A percentile compares a stretch with the other conserved stretches of the same genome.
Evolutionary conservation across 1,140 invertebrate species (phyloP).

Genomic region (Bombus polaris): DNA sequence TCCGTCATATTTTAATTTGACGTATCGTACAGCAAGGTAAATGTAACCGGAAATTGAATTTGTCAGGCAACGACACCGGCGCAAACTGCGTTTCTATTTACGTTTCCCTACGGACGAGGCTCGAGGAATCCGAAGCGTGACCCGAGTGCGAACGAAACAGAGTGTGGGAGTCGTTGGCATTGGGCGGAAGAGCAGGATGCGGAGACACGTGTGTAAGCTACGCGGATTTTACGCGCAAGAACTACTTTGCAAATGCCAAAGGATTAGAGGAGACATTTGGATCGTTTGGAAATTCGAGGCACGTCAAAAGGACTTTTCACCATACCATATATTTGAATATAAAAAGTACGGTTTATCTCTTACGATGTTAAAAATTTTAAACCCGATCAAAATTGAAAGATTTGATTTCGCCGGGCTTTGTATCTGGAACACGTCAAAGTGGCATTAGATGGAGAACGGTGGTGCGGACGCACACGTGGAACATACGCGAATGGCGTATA

Average conservation of each 20-base stretch:
- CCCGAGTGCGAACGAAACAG: slow-evolving; percentile 28
- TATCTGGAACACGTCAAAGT: background rate
- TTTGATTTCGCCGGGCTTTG: background rate
- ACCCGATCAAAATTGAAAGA: background rate
- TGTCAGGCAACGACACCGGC: too few species aligned
- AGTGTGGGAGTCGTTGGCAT: slow-evolving; percentile 50
- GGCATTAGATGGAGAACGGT: background rate
- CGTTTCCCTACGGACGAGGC: background rate
- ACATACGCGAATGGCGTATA: too few species aligned
- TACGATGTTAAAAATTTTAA: background rate
- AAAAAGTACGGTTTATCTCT: background rate
- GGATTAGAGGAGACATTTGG: background rate
- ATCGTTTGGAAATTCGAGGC: background rate
- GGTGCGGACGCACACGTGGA: background rate
- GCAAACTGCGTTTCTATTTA: background rate
- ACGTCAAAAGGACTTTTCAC: background rate
- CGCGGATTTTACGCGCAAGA: slow-evolving; percentile 24
- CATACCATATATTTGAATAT: background rate
- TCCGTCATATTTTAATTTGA: background rate
- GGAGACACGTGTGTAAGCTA: slow-evolving; percentile 26
- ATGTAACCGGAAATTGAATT: background rate
- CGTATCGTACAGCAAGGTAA: background rate
- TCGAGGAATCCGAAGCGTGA: slow-evolving; percentile 11
- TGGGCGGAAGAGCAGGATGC: slow-evolving; percentile 32
- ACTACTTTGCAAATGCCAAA: slow-evolving; percentile 31